Evolutionary conservation across 1,140 invertebrate species (phyloP), one percentile per base, ranked within the genome.

Genomic region (Trichonephila inaurata): DNA sequence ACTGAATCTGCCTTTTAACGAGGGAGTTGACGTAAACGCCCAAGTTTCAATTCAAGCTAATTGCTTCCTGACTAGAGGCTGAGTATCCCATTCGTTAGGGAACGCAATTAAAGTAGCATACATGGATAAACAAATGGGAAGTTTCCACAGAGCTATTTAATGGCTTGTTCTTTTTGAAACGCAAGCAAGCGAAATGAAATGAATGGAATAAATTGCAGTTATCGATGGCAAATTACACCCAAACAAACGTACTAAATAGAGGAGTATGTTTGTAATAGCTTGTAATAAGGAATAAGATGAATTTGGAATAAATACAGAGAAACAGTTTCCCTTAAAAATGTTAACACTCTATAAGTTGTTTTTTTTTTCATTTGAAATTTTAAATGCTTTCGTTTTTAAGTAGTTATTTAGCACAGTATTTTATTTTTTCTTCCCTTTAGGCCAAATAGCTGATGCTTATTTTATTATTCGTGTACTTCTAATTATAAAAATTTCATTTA

Each of bases 21-120:
- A 77, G 72, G 28, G 14, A 77, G 28, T 33, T 77, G 72, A 77
- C 72, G 72, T 77, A 19, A 40, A 77, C 72, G 28, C 72, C 72
- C 72, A 77, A 33, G 72, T 77, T 77, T 77, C 18, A 77, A 40
- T 77, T 77, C 6, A 33, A 40, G 72, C 14, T 77, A 77, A 77
- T 77, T 77, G 28, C 28, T 77, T 77, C 72, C 72, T 28, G 72
- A 19, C 28, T 40, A 40, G 16, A 33, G 28, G 18, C 72, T 18
- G 28, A 77, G 14, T 77, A 40, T 77, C 28, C 28, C 72, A 77
- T 77, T 77, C 18, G 72, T 40, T 33, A 40, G 18, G 72, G 33
- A 77, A 77, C 4, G 28, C 72, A 77, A 77, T 77, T 77, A 77
- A 77, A 77, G 72, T 33, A 18, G 33, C 33, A 33, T 28, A 77